Base-by-base conservation (phyloP, 2,113 vertebrate genomes). In the Oryzias curvinotus region DNA sequence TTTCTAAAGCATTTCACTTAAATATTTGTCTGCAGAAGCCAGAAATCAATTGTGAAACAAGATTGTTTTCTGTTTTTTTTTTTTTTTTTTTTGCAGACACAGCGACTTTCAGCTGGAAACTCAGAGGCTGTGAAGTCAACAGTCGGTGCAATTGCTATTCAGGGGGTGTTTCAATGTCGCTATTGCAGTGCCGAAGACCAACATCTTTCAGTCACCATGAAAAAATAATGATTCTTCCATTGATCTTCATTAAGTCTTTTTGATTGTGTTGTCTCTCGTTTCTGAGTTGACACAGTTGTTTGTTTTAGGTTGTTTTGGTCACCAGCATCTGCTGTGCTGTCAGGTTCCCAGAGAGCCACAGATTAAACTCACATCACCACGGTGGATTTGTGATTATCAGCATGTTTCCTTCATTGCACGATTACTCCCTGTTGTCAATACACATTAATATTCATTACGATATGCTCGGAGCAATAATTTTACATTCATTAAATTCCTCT, bases 1-100 rank as follows among this genome's bases (percentile, higher is more conserved):
- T 89, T 87, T 89, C 50, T 57, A 80, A 82, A 87, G 65, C 44
- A 64, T 70, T 78, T 46, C 63, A 52, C 62, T 80, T 70, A 73
- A 77, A 83, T 73, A 56, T 58, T 18, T 51, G 57, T 45, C 52
- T 61, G 43, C 41, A 48, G 48, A 44, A 50, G 42, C 23, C 3
- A 50, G 59, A 63, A 71, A 76, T 75, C 69, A 74, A 66, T 19
- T 45, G 58, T 62, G 21, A n/a, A 70, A 68, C 62, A 19, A 25
- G 43, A 57, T 74, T 73, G 67, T 65, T 18, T 10, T 36, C 48
- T 59, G 46, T 2, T 1, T 36, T 12, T 36, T 36, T 36, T 36
- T 36, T 23, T 3, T 23, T 42, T 23, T 43, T 57, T 71, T 71
- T 58, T 52, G 57, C 43, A 26, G 19, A 7, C 42, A 62, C 21